A percentile compares a stretch with the other conserved stretches of the same genome.
phyloP scores from a whole-genome alignment of 2,113 vertebrate genomes.

The Sapayoa aenigma region DNA sequence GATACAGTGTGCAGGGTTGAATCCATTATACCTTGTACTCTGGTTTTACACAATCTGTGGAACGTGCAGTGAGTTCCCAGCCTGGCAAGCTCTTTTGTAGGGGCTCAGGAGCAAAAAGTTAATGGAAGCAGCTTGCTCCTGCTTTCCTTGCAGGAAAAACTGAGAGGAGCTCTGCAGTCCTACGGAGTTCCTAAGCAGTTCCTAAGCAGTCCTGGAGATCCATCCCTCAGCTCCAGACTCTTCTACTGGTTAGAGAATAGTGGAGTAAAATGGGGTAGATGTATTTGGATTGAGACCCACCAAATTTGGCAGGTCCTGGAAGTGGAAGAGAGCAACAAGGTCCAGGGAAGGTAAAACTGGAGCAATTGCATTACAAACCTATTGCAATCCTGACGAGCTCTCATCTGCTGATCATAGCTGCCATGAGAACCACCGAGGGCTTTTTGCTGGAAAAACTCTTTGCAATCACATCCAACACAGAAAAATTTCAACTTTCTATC shows the following conservation, averaged over 20 bases:
- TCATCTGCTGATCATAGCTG: neutral
- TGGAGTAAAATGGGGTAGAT: neutral
- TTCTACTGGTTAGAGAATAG: neutral
- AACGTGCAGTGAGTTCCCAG: neutral
- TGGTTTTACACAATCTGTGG: neutral
- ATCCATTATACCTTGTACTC: too few species aligned
- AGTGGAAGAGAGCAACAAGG: neutral
- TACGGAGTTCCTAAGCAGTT: neutral
- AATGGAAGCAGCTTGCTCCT: neutral
- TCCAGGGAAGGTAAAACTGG: neutral
- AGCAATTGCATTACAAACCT: neutral
- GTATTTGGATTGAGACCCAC: neutral
- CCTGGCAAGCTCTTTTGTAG: neutral
- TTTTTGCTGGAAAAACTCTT: neutral
- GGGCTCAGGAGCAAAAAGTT: neutral
- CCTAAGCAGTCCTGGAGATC: neutral
- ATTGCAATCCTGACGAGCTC: fast-evolving
- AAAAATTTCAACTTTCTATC: neutral
- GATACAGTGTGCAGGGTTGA: neutral
- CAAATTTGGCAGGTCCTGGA: neutral
- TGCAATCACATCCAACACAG: neutral
- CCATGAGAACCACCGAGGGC: neutral
- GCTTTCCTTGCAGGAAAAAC: neutral
- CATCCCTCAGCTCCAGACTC: neutral
- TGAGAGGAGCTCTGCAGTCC: fast-evolving